Evolutionary conservation across 2,113 vertebrate species (phyloP).

Genomic region (Peucedramus taeniatus): DNA sequence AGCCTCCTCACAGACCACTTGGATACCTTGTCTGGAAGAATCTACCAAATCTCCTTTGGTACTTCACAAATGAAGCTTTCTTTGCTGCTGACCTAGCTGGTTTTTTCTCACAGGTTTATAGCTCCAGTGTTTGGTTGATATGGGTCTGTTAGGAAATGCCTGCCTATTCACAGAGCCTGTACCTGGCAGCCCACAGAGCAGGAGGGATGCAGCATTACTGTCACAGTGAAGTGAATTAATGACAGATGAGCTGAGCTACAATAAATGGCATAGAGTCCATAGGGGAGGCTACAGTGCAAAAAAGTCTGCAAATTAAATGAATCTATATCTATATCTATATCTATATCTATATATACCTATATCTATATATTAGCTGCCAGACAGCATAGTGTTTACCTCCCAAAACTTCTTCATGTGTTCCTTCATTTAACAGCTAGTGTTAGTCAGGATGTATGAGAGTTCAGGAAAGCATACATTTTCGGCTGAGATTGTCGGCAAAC

Average conservation of each 20-base stretch:
- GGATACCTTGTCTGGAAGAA: neutral
- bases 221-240: neutral
- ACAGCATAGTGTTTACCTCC: neutral
- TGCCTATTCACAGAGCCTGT: neutral
- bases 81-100: neutral
- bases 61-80: neutral
- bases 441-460: neutral
- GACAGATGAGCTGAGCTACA: neutral
- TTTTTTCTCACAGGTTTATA: neutral
- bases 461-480: neutral
- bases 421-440: neutral
- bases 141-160: neutral
- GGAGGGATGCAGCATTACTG: neutral
- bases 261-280: neutral
- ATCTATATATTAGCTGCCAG: neutral
- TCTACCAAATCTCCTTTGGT: neutral
- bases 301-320: neutral
- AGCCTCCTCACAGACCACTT: neutral
- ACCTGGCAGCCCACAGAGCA: rapidly evolving
- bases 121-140: neutral
- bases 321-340: neutral
- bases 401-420: neutral
- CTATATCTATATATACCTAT: neutral
- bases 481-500: neutral
- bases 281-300: neutral